phyloP scores from a whole-genome alignment of 2,113 vertebrate species.

The Oophaga pumilio region DNA sequence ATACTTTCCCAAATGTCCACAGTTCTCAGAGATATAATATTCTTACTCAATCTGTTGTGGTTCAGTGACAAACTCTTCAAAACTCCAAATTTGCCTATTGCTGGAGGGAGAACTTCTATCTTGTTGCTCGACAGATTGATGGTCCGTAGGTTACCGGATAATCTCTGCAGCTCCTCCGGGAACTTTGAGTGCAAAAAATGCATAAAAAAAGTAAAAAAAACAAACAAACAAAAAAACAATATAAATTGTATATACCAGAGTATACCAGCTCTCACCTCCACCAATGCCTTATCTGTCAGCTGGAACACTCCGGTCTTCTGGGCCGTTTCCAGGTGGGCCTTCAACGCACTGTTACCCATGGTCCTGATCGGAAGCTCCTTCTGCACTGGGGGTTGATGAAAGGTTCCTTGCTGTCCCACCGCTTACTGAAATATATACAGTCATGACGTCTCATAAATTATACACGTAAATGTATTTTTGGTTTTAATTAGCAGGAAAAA shows the following conservation, averaged over 20 bases:
- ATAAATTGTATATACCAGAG: neutral
- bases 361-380: constrained; percentile 9
- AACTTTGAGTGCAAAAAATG: constrained; percentile 75
- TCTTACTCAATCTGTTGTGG: constrained; percentile 90
- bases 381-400: neutral
- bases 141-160: constrained; percentile 87
- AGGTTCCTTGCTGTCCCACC: neutral
- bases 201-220: neutral
- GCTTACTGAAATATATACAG: neutral
- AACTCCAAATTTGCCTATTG: constrained; percentile 85
- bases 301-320: constrained; percentile 98
- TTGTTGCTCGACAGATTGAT: constrained; percentile 93
- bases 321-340: constrained; percentile 95
- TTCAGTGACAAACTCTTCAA: constrained; percentile 90
- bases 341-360: constrained; percentile 96
- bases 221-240: neutral
- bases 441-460: neutral
- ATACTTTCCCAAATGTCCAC: neutral
- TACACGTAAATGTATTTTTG: no score
- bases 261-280: constrained; percentile 77
- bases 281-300: constrained; percentile 87
- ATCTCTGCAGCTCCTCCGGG: constrained; percentile 90
- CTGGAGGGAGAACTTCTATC: constrained; percentile 82
- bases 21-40: no score
- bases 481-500: no score